phyloP scores from a whole-genome alignment of 92 coral and sea anemone species.

The Umimayanthus kanabou region DNA sequence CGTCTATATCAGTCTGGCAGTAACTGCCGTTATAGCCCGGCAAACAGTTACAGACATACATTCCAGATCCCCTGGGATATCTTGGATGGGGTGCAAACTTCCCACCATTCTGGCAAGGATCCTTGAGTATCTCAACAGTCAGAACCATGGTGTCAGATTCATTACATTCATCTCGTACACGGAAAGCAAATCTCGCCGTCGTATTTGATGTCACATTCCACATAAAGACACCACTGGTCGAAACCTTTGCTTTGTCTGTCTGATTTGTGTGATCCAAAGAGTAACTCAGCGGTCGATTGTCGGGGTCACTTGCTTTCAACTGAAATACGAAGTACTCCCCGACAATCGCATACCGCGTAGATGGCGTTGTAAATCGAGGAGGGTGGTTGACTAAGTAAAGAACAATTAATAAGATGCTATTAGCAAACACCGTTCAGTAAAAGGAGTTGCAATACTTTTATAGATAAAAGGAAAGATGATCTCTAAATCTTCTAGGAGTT shows the following conservation, averaged over 20 bases:
- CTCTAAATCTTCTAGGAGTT: no score
- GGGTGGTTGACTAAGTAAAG: constrained; percentile 42
- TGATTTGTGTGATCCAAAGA: constrained; percentile 39
- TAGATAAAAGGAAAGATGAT: no score
- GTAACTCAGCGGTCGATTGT: constrained; percentile 48
- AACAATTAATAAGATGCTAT: not conserved
- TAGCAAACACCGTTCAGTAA: not conserved
- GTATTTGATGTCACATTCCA: constrained; percentile 50
- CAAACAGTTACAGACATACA: constrained; percentile 50
- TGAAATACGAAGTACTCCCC: constrained; percentile 45
- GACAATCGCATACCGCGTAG: constrained; percentile 40
- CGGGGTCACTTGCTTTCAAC: constrained; percentile 58
- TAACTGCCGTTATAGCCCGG: constrained; percentile 56
- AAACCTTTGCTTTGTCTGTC: constrained; percentile 34
- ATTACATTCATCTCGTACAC: constrained; percentile 61
- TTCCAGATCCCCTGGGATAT: constrained; percentile 52
- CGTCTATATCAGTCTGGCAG: constrained; percentile 59
- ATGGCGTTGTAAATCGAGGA: constrained; percentile 47
- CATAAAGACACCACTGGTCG: constrained; percentile 16
- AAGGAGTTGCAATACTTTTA: no score
- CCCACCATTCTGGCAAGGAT: constrained; percentile 64
- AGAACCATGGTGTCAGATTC: constrained; percentile 40
- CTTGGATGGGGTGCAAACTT: constrained; percentile 51
- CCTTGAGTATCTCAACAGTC: constrained; percentile 43
- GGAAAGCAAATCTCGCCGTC: constrained; percentile 37